Base-by-base conservation (phyloP, 2,113 vertebrate genomes). In the Kobus ellipsiprymnus region DNA sequence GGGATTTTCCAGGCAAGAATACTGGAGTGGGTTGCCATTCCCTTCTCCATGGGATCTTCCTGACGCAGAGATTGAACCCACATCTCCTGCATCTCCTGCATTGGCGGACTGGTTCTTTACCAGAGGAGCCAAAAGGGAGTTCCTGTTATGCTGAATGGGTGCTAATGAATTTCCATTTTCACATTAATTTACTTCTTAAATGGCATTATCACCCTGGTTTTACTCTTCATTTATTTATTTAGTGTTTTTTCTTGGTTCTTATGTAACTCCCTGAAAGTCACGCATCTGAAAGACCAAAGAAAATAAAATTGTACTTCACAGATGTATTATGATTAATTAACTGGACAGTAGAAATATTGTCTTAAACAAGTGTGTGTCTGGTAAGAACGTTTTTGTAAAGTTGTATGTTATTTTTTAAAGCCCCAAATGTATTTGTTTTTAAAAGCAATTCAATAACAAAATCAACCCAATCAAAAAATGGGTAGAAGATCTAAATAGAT, bases 341-440 rank as follows among this genome's bases (percentile, higher is more conserved):
- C 4, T 60, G 3, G 30, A 36, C 77, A 84, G 23, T 59, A 48
- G 16, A 81, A 92, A 87, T 78, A 50, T 30, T 40, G 40, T 52
- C 33, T 92, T 74, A 55, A 91, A 64, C 4, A 30, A 40, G 4
- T 2, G n/a, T 64, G 4, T 78, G 84, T 87, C 44, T 90, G 54
- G 2, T 29, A 77, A 85, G 27, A 48, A 77, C 77, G 8, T 80
- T 77, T 55, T 59, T 3, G 2, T 33, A 55, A 80, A 77, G 44
- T 92, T 25, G 2, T 40, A 11, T 40, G 44, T 84, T 74, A 48
- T n/a, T 94, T 95, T 95, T 90, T 67, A 97, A 95, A 98, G 6
- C 1, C 16, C 29, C 1, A 10, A 59, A 7, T 13, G 19, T 2
- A 52, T 46, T 67, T 84, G 48, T 71, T 50, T 74, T 40, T 40